phyloP scores from a whole-genome alignment of 92 coral and sea anemone genomes.

The Blastomussa wellsi region DNA sequence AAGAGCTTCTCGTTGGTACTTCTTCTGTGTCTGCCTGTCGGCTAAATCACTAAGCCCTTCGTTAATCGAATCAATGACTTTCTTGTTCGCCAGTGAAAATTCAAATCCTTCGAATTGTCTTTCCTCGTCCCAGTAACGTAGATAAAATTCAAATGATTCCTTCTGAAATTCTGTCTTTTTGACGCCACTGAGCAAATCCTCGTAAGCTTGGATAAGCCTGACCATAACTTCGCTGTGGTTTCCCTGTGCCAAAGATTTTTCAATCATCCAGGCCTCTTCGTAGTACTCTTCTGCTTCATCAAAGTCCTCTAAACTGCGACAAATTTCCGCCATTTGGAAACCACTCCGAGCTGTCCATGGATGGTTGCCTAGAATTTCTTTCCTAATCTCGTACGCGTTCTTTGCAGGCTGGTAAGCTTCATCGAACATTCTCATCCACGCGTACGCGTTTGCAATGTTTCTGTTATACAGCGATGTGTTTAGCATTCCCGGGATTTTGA shows the following conservation, averaged over 20 bases:
- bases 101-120: constrained; percentile 20
- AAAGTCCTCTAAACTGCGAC: constrained; percentile 7
- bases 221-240: constrained; percentile 54
- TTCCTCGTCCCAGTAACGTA: constrained; percentile 37
- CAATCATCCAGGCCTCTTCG: constrained; percentile 62
- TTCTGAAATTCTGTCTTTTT: constrained; percentile 11
- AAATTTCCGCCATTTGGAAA: constrained; percentile 57
- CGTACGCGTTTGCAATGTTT: constrained; percentile 59
- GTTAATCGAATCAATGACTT: constrained; percentile 17
- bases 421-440: constrained; percentile 26
- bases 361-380: constrained; percentile 57
- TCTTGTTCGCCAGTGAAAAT: constrained; percentile 7
- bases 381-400: constrained; percentile 51
- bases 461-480: constrained; percentile 55
- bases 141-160: constrained; percentile 31
- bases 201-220: constrained; percentile 13
- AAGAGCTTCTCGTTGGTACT: constrained; percentile 26
- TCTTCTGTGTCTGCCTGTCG: constrained; percentile 8
- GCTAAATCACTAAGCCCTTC: not conserved
- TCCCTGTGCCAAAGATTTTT: constrained; percentile 47
- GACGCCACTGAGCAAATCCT: not conserved
- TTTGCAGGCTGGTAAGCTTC: constrained; percentile 42
- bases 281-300: constrained; percentile 49
- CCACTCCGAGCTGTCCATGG: constrained; percentile 51
- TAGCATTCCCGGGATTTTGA: constrained; percentile 39